Percentiles rank a stretch among this genome's conserved stretches.
These are phyloP conservation scores for Dendrocopos noguchii DNA, from an alignment of 2,113 vertebrate species.

Conservation along the genomic window DNA sequence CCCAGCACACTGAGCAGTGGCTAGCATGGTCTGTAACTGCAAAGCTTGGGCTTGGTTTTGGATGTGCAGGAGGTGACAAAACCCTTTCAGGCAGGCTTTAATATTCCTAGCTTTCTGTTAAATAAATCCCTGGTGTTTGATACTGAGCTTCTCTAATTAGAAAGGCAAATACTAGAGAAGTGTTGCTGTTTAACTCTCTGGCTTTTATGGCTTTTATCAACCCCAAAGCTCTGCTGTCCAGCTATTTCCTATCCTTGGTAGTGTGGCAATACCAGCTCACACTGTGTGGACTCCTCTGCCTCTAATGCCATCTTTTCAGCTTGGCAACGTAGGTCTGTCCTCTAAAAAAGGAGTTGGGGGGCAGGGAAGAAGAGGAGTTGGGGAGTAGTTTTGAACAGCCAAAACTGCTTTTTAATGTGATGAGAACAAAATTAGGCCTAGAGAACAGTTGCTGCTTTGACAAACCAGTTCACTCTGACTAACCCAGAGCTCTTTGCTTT, in stretches of 20 bases:
- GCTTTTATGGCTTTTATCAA: background rate
- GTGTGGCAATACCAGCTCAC: background rate
- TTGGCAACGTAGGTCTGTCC: no score
- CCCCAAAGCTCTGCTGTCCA: background rate
- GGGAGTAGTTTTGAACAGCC: no score
- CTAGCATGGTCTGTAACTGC: fast-evolving
- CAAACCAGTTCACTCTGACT: background rate
- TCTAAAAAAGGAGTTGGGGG: no score
- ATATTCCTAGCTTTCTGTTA: background rate
- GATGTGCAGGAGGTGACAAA: background rate
- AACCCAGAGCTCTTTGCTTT: background rate
- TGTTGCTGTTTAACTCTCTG: background rate
- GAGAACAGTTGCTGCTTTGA: background rate
- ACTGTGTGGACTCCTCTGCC: fast-evolving
- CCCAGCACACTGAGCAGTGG: background rate
- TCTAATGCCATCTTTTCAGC: background rate
- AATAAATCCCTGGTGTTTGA: background rate
- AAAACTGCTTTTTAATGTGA: no score
- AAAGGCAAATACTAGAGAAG: background rate
- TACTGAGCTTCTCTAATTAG: background rate
- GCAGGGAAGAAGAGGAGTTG: background rate
- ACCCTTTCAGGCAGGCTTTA: background rate
- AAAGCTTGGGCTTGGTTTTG: background rate
- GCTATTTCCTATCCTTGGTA: fast-evolving
- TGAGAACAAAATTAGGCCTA: background rate